Evolutionary conservation across 2,888 invertebrate species (phyloP).

Genomic region (Phyllotreta cruciferae): DNA sequence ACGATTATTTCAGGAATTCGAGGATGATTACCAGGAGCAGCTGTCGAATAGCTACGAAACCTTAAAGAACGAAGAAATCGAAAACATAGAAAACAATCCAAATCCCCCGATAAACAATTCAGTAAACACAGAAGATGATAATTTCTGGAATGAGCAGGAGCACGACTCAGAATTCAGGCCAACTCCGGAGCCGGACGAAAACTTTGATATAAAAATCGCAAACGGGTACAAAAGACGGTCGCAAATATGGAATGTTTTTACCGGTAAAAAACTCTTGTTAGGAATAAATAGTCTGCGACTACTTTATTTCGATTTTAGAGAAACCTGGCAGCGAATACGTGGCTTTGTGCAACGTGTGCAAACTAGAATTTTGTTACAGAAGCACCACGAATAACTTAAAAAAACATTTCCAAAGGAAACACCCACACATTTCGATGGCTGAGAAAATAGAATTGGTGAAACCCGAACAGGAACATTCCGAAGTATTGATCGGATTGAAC

Average conservation of each 20-base stretch:
- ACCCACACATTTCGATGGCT: conserved; percentile 4
- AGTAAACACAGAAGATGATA: background rate
- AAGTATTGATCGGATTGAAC: background rate
- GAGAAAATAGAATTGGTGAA: conserved; percentile 16
- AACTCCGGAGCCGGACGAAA: conserved; percentile 17
- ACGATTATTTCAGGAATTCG: no score
- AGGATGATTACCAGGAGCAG: background rate
- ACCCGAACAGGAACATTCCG: background rate
- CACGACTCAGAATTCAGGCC: conserved; percentile 20
- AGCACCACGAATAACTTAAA: conserved; percentile 28
- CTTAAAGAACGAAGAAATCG: background rate
- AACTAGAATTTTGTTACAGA: conserved; percentile 27
- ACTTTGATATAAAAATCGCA: conserved; percentile 9
- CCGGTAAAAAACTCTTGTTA: background rate
- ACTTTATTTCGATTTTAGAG: conserved; percentile 8
- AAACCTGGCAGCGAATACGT: conserved; percentile 19
- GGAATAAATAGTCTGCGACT: background rate
- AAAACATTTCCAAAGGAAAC: conserved; percentile 27
- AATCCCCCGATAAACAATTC: conserved; percentile 15
- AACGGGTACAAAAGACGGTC: conserved; percentile 9
- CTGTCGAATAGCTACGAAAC: background rate
- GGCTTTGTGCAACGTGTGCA: conserved; percentile 27
- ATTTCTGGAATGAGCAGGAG: conserved; percentile 17
- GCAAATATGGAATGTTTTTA: conserved; percentile 25
- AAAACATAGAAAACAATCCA: conserved; percentile 13